A percentile compares a stretch with the other conserved stretches of the same genome.
Conservation (phyloP, 2,888 invertebrate species). For the Ormyrus labotus region DNA sequence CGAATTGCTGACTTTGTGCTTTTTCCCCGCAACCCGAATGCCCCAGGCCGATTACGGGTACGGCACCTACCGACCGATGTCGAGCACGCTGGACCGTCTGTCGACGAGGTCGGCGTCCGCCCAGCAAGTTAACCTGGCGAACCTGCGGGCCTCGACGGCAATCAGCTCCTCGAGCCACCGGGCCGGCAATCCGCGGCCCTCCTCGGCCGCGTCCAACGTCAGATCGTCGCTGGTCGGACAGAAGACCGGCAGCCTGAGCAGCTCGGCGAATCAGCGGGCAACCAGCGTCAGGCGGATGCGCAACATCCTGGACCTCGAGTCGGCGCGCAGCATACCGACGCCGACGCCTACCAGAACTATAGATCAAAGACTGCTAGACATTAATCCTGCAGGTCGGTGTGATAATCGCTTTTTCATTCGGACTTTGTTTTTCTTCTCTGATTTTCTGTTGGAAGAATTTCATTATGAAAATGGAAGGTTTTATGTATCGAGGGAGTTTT, state of each 20-base stretch:
- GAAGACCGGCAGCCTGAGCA: slow-evolving; percentile 64
- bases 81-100: slow-evolving; percentile 83
- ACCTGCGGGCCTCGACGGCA: slow-evolving; percentile 73
- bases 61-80: slow-evolving; percentile 83
- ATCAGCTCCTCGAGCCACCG: slow-evolving; percentile 73
- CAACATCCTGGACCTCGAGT: slow-evolving; percentile 86
- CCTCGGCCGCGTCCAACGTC: slow-evolving; percentile 72
- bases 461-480: too few relatives aligned
- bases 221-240: slow-evolving; percentile 69
- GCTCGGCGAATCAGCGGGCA: slow-evolving; percentile 73
- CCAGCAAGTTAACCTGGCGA: slow-evolving; percentile 75
- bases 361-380: slow-evolving; percentile 84
- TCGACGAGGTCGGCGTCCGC: slow-evolving; percentile 83
- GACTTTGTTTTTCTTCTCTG: not conserved
- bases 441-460: not conserved
- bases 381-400: slow-evolving; percentile 88
- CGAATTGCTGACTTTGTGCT: not conserved
- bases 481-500: too few relatives aligned
- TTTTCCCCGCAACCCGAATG: not conserved
- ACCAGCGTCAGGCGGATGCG: slow-evolving; percentile 87
- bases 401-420: not conserved
- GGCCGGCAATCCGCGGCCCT: slow-evolving; percentile 68
- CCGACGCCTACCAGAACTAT: slow-evolving; percentile 86
- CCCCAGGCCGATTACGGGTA: slow-evolving; percentile 73
- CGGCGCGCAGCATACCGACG: slow-evolving; percentile 81